Evolutionary conservation across 1,140 invertebrate species (phyloP), one percentile per base, ranked within the genome.

Genomic region (Leptinotarsa texana): DNA sequence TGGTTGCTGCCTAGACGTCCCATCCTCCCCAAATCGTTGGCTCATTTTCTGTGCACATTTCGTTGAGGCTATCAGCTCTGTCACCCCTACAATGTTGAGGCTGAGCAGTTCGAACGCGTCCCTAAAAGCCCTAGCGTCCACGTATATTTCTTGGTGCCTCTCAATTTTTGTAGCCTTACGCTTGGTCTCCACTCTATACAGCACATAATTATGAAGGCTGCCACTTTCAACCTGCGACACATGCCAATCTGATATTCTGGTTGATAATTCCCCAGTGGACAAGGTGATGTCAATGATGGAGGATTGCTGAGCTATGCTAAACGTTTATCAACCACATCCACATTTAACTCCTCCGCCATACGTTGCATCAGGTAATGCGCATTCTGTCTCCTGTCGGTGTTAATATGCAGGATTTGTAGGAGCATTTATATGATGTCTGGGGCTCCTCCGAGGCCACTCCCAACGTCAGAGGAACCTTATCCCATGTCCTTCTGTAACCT

Each of bases 201-300:
- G 3, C 11, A 68, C 24, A 2, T 62, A 13, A 13, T 15, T 47
- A 15, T 65, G 24, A 2, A n/a, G n/a, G 66, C 66, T 68, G 13
- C 22, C 22, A 18, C 24, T 68, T 68, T 72, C 72, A 18, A 2
- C 3, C 24, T 66, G 11, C 11, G 17, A n/a, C 18, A 73, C 47
- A 27, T 62, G 22, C 72, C 63, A 49, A 11, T 67, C 27, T 48
- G 6, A 8, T 65, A 67, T 67, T 57, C 42, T 66, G 6, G 18
- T 62, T 21, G 47, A 15, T 17, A 73, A 0, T n/a, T 18, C 13
- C 21, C 33, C 65, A 3, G 18, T 49, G n/a, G 42, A 27, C 18
- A 67, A 18, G 33, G 62, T 67, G 6, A 73, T 24, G 33, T 73
- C 63, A 13, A 73, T 73, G 4, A 57, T 73, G 8, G 61, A 22